These are phyloP conservation scores for Coccyzus lansbergi DNA, from an alignment of 2,797 vertebrate species.

Conservation along the genomic window DNA sequence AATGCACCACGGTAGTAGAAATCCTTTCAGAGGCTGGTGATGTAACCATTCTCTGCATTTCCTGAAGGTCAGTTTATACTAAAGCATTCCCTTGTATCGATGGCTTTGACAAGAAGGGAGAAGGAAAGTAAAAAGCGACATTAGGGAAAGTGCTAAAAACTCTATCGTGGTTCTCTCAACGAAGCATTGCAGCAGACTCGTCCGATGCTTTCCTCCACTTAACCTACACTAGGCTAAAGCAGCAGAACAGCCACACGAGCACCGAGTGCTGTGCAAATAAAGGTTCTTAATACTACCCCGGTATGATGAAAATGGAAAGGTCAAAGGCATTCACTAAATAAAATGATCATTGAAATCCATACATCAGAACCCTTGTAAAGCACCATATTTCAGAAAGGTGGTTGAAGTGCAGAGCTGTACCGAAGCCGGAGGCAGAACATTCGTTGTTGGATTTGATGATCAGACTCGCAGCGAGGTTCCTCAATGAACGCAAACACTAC, in stretches of 20 bases:
- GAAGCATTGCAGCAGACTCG: slow-evolving; percentile 3
- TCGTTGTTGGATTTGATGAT: slow-evolving; percentile 4
- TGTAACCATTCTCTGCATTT: slow-evolving; percentile 13
- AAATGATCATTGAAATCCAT: neutral
- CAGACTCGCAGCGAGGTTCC: slow-evolving; percentile 21
- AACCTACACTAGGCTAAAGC: slow-evolving; percentile 25
- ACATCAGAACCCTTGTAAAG: slow-evolving; percentile 47
- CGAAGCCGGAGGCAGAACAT: slow-evolving; percentile 20
- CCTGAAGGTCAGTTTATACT: slow-evolving; percentile 51
- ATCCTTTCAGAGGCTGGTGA: slow-evolving; percentile 16
- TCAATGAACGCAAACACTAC: slow-evolving; percentile 9
- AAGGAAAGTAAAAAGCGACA: neutral
- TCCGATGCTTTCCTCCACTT: neutral
- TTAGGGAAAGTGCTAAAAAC: neutral
- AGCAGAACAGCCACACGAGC: slow-evolving; percentile 31
- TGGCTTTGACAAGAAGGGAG: slow-evolving; percentile 11
- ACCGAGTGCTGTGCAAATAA: slow-evolving; percentile 23
- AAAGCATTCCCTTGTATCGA: slow-evolving; percentile 25
- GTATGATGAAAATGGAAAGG: neutral
- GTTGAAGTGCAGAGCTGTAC: slow-evolving; percentile 21
- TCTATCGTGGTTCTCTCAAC: neutral
- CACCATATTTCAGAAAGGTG: slow-evolving; percentile 67
- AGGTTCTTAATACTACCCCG: neutral
- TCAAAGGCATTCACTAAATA: slow-evolving; percentile 45
- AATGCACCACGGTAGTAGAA: slow-evolving; percentile 43